phyloP scores from a whole-genome alignment of 2,797 vertebrate species.

The Aulostomus chinensis region DNA sequence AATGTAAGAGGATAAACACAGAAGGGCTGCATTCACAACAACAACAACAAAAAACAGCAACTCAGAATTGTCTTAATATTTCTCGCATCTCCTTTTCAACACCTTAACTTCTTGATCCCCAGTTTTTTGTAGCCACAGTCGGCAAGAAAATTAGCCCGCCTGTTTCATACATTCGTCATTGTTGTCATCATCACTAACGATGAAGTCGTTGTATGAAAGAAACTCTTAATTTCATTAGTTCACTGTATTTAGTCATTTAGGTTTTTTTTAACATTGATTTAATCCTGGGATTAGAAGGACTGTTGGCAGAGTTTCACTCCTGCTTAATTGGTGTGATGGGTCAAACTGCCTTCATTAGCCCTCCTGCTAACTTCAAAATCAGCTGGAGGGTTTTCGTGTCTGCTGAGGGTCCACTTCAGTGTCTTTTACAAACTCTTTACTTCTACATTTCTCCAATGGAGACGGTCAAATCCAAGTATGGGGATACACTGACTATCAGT shows the following conservation, averaged over 20 bases:
- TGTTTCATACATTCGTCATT: not conserved
- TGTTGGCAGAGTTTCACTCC: slow-evolving; percentile 17
- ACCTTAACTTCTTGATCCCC: too few species aligned
- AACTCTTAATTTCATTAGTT: slow-evolving; percentile 19
- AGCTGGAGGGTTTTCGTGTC: slow-evolving; percentile 19
- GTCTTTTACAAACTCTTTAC: not conserved
- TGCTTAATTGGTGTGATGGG: slow-evolving; percentile 61
- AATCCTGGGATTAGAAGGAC: slow-evolving; percentile 42
- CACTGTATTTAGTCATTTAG: slow-evolving; percentile 21
- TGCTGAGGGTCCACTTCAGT: too few species aligned
- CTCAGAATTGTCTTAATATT: too few species aligned
- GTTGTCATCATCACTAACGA: not conserved
- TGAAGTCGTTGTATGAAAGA: not conserved
- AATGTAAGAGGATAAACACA: too few species aligned
- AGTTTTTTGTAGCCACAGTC: not conserved
- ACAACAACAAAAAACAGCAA: too few species aligned
- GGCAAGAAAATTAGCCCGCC: not conserved
- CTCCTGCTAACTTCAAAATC: slow-evolving; percentile 33
- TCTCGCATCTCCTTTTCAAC: too few species aligned
- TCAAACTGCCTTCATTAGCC: slow-evolving; percentile 57
- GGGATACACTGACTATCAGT: not conserved
- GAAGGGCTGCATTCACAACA: too few species aligned
- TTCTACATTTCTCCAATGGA: not conserved
- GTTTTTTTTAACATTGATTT: slow-evolving; percentile 31
- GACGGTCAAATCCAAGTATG: slow-evolving; percentile 12